Evolutionary conservation across 2,797 vertebrate genomes (phyloP), one percentile per base, ranked within the genome.

Genomic region (Nannoperca australis): DNA sequence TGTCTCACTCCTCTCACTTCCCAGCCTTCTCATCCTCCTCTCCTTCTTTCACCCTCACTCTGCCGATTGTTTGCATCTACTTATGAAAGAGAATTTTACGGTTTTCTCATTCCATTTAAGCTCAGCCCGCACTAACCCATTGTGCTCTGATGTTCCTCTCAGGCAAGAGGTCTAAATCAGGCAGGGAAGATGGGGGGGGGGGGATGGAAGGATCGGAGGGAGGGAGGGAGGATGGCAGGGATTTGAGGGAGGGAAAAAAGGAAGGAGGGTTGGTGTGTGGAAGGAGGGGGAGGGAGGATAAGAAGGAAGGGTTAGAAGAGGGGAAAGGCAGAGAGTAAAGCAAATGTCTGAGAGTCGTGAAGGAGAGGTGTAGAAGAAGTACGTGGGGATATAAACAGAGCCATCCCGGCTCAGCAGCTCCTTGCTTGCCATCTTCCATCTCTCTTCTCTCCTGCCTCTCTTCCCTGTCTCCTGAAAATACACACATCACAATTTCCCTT

Each of bases 71-170:
- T 90, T 90, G 90, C 72, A 88, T 93, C 86, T 92, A 86, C 90
- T 94, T 87, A 89, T 93, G 88, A 94, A 92, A 93, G 91, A 84
- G 82, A 93, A 93, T 94, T 93, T 95, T 95, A 87, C 76, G 79
- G 86, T 93, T 92, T 94, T 94, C 90, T 91, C 90, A 84, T 94
- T 91, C 90, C 92, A 93, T 94, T 95, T 95, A 93, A 92, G 88
- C 88, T 88, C 90, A 90, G 86, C 91, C 86, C 58, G 91, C 85
- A 81, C 91, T 90, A 86, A 91, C 83, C 88, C 84, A 92, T 91
- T 93, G 92, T 93, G 90, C 90, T 89, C 75, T 79, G 83, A 89
- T 82, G 84, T 89, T 92, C 75, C 93, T 94, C 91, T 87, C 80
- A 85, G 92, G 91, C 91, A 89, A 87, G 81, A 89, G 84, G 87